Base-by-base conservation (phyloP, 1,140 invertebrate species). In the Cydia amplana region DNA sequence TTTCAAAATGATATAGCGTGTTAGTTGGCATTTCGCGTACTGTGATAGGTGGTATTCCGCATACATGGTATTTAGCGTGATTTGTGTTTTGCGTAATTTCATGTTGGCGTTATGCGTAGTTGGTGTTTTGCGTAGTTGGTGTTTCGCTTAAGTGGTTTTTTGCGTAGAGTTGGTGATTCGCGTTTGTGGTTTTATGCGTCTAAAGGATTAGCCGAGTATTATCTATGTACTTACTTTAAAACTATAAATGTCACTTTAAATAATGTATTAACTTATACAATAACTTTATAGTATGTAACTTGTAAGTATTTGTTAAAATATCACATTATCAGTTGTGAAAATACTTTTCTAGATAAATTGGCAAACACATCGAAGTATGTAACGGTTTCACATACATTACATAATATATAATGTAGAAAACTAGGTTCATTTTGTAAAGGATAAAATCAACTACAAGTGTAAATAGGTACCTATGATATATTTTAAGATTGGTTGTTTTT, bases 281-380 rank as follows among this genome's bases (percentile, higher is more conserved):
- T 51, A 51, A 51, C 10, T 55, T 1, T 55, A 55, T 18, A 55
- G 20, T 60, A 60, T 60, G 55, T 60, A n/a, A 60, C 55, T 60
- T 60, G 55, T 60, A 23, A 60, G 55, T 60, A 60, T 23, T 89
- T 88, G 86, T 80, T 88, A 89, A 91, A 89, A 89, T 91, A 89
- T 89, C 89, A 89, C 89, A 89, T 86, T 85, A 28, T 75, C 65
- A 75, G 75, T 72, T 75, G 75, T 80, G 77, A 70, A 70, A 70
- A 70, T 23, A 43, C 32, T 70, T 70, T 18, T 43, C 9, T 43
- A 70, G 32, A 18, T 36, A 40, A 65, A 28, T 65, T 65, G 65
- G 65, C 65, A 32, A 70, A 70, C 65, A 36, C 18, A 70, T 67
- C 4, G 32, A 43, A 70, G 14, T 46, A 51, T 73, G 36, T 73